These are phyloP conservation scores for Pithys albifrons DNA, from an alignment of 2,113 vertebrate genomes.

Conservation along the genomic window DNA sequence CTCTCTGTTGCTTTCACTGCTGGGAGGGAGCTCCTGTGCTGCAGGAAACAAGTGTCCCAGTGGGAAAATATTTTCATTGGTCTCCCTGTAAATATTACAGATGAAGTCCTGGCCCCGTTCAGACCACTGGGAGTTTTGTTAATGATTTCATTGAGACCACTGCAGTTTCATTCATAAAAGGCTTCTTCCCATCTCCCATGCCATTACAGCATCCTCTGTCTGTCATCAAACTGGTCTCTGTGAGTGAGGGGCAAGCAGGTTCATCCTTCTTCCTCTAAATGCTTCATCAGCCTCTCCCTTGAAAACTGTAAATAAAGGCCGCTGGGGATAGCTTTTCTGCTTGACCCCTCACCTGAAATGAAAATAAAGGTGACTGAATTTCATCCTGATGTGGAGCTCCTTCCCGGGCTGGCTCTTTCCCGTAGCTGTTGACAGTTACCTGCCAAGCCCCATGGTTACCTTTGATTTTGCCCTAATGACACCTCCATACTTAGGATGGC, in stretches of 20 bases:
- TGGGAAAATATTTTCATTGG: neutral
- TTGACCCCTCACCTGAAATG: constrained; percentile 82
- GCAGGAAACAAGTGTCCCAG: neutral
- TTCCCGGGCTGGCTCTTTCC: constrained; percentile 61
- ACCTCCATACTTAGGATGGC: constrained; percentile 65
- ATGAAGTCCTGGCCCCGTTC: neutral
- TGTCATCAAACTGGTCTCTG: constrained; percentile 63
- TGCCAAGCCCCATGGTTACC: constrained; percentile 73
- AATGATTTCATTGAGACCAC: neutral
- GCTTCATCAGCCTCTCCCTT: constrained; percentile 48
- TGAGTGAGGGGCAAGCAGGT: constrained; percentile 10
- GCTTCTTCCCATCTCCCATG: neutral
- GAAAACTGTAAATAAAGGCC: constrained; percentile 80
- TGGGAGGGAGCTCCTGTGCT: neutral
- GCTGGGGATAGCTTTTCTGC: constrained; percentile 69
- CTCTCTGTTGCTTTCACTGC: neutral
- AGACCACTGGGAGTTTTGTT: neutral
- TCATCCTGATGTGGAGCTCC: constrained; percentile 64
- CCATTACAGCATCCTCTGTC: constrained; percentile 54
- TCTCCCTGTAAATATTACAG: neutral
- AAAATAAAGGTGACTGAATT: constrained; percentile 78
- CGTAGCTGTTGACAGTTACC: constrained; percentile 80
- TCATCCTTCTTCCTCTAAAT: constrained; percentile 76
- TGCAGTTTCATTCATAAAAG: constrained; percentile 31
- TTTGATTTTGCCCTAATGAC: constrained; percentile 80